phyloP scores from a whole-genome alignment of 2,113 vertebrate species.

The Sphyrna mokarran region DNA sequence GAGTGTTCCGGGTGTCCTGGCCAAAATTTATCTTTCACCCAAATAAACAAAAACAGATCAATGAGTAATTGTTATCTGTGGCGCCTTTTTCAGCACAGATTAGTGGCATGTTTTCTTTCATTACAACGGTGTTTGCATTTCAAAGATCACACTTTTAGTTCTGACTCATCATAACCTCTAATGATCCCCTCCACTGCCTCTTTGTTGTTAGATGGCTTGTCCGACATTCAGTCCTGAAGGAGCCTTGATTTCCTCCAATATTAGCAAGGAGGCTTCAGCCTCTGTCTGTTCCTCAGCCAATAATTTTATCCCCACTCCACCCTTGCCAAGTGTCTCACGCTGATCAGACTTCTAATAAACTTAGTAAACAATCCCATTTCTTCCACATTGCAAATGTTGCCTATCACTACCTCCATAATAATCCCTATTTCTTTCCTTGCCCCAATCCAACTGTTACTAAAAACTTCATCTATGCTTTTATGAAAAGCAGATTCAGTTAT shows the following conservation, averaged over 20 bases:
- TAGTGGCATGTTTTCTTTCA: background rate
- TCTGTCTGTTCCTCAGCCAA: background rate
- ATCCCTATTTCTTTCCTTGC: background rate
- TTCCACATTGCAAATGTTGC: background rate
- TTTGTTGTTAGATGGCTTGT: background rate
- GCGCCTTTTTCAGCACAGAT: background rate
- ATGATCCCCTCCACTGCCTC: background rate
- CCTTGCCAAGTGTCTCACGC: background rate
- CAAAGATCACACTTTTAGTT: background rate
- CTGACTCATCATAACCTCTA: background rate
- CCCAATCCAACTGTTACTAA: background rate
- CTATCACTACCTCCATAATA: background rate
- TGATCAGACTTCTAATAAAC: background rate
- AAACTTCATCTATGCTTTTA: background rate
- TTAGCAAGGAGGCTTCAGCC: background rate
- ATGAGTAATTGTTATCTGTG: background rate
- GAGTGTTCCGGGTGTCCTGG: background rate
- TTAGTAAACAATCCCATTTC: background rate
- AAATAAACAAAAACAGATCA: background rate
- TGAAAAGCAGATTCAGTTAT: background rate
- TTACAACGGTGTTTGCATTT: background rate
- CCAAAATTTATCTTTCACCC: background rate
- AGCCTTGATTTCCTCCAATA: background rate
- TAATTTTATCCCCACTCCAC: background rate
- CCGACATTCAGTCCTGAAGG: background rate